These are phyloP conservation scores for Nylanderia fulva DNA, from an alignment of 1,140 invertebrate species.

Conservation along the genomic window DNA sequence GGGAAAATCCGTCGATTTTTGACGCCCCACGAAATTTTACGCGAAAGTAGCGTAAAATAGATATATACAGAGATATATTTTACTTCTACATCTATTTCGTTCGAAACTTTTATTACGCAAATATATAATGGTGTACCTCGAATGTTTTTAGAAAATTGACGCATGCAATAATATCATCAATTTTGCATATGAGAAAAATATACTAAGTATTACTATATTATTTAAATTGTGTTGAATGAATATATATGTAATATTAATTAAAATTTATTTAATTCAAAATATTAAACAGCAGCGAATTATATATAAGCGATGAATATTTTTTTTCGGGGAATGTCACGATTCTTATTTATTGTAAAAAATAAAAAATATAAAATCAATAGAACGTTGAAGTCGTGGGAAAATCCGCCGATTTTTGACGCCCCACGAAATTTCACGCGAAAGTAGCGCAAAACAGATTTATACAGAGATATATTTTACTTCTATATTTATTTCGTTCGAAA, in stretches of 20 bases:
- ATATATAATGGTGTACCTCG: not conserved
- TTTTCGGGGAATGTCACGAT: no score
- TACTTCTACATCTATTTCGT: slow-evolving; percentile 34
- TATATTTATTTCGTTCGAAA: slow-evolving; percentile 29
- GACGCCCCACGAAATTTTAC: slow-evolving; percentile 17
- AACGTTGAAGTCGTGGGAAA: slow-evolving; percentile 1
- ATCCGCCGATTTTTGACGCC: slow-evolving; percentile 46
- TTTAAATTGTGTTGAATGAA: no score
- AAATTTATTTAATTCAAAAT: no score
- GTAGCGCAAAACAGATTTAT: not conserved
- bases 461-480: slow-evolving; percentile 27
- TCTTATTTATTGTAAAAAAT: no score
- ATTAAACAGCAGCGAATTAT: no score
- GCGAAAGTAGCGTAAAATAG: slow-evolving; percentile 11
- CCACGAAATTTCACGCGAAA: slow-evolving; percentile 20
- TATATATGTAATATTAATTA: no score
- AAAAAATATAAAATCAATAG: no score
- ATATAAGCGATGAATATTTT: no score
- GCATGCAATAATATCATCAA: not conserved
- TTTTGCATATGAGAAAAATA: no score
- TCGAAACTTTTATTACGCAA: slow-evolving; percentile 2
- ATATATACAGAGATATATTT: slow-evolving; percentile 2
- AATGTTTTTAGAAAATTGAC: not conserved
- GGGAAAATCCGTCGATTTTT: slow-evolving; percentile 46
- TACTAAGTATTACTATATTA: no score